Base-by-base conservation (phyloP, 2,888 invertebrate genomes). In the Anorthoa munda region DNA sequence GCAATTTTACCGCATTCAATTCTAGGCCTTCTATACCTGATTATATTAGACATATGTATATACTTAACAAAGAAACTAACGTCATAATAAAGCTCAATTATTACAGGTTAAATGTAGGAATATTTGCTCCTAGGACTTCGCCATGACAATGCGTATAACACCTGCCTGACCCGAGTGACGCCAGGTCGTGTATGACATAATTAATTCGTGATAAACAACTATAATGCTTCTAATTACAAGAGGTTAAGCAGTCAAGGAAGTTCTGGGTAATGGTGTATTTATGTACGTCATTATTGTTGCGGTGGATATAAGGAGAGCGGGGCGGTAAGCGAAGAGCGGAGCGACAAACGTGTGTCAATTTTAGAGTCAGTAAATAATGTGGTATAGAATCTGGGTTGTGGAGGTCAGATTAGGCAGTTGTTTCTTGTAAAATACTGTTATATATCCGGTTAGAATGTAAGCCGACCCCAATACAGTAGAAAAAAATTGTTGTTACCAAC, bases 241-340 rank as follows among this genome's bases (percentile, higher is more conserved):
- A 17, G 78, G 78, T 80, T 50, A 60, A 13, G 60, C 48, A 82
- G 78, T 77, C 82, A 70, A 82, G 78, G 78, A 63, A 59, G 26
- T 77, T 78, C 58, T 64, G 13, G 50, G 66, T 63, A 79, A 55
- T 66, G n/a, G 21, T 17, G 58, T 18, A 2, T 26, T 61, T 65
- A 68, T 31, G 55, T 65, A 61, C 23, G 65, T 56, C n/a, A 48
- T 50, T 76, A 53, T 0, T 31, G 39, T 56, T 13, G 17, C 9
- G 48, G 0, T 59, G 21, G 15, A 21, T 9, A 1, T 50, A 48
- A 4, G 31, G 0, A 18, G 17, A 53, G 77, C 67, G 77, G 61
- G n/a, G 56, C 46, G 75, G 2, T 0, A 0, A 63, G 66, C 66
- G 60, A 45, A 1, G 31, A 18, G 50, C 12, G 7, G 7, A n/a